Conservation (phyloP, 2,888 invertebrate species). For the Synanthedon tipuliformis region DNA sequence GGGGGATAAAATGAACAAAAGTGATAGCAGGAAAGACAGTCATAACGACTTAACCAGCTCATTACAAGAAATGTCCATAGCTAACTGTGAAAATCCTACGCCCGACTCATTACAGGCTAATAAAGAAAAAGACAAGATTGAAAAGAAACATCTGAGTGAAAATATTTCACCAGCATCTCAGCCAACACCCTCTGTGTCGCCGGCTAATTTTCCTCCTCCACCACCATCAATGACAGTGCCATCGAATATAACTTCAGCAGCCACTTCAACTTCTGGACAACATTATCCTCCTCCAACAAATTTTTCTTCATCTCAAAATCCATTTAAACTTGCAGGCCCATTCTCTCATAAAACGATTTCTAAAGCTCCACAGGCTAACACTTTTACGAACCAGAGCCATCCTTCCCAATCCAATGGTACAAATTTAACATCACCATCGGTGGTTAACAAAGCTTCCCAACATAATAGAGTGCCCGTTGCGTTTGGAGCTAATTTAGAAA, state of each 20-base stretch:
- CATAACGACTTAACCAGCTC: constrained; percentile 41
- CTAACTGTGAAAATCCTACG: constrained; percentile 31
- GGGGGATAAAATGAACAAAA: constrained; percentile 21
- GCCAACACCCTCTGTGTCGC: constrained; percentile 18
- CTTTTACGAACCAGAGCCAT: constrained; percentile 23
- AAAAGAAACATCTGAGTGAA: constrained; percentile 14
- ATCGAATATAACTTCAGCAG: constrained; percentile 8
- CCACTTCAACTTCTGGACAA: constrained; percentile 3
- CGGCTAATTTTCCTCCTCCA: constrained; percentile 18
- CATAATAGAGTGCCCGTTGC: constrained; percentile 40
- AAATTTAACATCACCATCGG: constrained; percentile 42
- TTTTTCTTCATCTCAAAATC: constrained; percentile 40
- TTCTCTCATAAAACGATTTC: constrained; percentile 57
- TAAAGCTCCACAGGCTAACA: constrained; percentile 20
- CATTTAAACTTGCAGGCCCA: constrained; percentile 54
- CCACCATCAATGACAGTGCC: constrained; percentile 3
- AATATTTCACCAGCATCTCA: constrained; percentile 8
- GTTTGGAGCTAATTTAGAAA: constrained; percentile 73
- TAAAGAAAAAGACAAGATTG: constrained; percentile 7
- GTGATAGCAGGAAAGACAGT: constrained; percentile 29
- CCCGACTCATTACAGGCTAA: constrained; percentile 15
- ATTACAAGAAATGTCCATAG: constrained; percentile 46
- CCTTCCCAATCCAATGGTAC: constrained; percentile 35
- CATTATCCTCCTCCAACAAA: constrained; percentile 22
- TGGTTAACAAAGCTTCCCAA: constrained; percentile 39